Conservation (phyloP, 2,113 vertebrate species). For the Thymallus thymallus region DNA sequence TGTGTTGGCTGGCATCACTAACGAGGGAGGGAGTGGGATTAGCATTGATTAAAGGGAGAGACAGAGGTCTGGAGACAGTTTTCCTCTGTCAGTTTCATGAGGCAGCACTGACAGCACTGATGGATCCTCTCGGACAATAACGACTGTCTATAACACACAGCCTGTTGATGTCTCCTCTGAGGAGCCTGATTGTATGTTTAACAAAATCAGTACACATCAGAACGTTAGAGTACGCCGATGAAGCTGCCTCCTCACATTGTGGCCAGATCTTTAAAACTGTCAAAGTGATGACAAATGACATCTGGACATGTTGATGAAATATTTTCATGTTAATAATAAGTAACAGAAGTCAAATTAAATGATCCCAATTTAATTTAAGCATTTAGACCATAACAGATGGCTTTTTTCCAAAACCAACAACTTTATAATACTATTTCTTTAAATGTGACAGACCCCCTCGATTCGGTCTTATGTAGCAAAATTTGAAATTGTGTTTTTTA, state of each 20-base stretch:
- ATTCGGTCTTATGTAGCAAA: no score
- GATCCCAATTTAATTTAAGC: no score
- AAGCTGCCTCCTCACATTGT: neutral
- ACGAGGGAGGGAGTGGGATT: constrained; percentile 42
- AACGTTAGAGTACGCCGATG: constrained; percentile 4
- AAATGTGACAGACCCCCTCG: no score
- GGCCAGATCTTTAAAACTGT: no score
- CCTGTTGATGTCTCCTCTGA: constrained; percentile 18
- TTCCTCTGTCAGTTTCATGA: constrained; percentile 32
- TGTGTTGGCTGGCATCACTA: constrained; percentile 37
- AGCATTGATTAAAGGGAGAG: constrained; percentile 52
- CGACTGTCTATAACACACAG: constrained; percentile 17
- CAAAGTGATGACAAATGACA: no score
- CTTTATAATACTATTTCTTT: no score
- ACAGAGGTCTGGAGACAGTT: constrained; percentile 30
- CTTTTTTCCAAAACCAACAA: no score
- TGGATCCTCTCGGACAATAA: constrained; percentile 37
- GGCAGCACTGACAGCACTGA: constrained; percentile 40
- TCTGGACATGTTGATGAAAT: no score
- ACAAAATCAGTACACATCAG: constrained; percentile 21
- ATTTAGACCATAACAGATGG: no score
- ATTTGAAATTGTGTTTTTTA: no score
- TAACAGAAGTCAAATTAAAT: no score
- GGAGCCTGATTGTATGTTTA: constrained; percentile 22
- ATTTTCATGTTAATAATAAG: no score